Evolutionary conservation across 2,113 vertebrate species (phyloP), one percentile per base, ranked within the genome.

Genomic region (Strigops habroptila): DNA sequence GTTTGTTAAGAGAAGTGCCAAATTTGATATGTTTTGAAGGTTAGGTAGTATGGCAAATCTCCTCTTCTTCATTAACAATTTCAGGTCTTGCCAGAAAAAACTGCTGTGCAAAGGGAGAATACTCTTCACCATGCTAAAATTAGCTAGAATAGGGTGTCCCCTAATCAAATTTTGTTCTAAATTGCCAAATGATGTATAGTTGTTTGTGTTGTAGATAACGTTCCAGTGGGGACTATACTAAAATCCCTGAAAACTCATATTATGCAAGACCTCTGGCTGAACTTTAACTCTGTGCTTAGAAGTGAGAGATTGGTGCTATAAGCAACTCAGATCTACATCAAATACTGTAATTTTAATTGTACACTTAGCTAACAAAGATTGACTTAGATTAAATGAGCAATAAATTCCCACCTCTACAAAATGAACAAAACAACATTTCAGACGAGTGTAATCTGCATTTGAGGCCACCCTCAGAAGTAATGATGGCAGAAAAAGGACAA

Each of bases 211-310:
- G 96, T 67, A 98, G 97, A 98, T 98, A 97, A 97, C 35, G 0
- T 86, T 97, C 90, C 97, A 96, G 80, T 93, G 82, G 97, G 97
- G 97, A 98, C 97, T 95, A 85, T 10, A 19, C 91, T 97, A 96
- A 97, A 97, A 97, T 97, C 93, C 95, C 96, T 97, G 96, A 96
- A 98, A 97, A 96, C 96, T 97, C 89, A 16, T 91, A 95, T 97
- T 97, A 97, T 97, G 67, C 84, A 91, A 97, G 97, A 97, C 96
- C 97, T 98, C 95, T 98, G 97, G 97, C 96, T 98, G 97, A 98
- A 98, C 97, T 97, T 97, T 95, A 97, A 90, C 94, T 96, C 78
- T 87, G 55, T 84, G 39, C 81, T 94, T 87, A 95, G 79, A 90
- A 97, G 91, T 91, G 64, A 95, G 92, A 96, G 62, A 91, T n/a